These are phyloP conservation scores for Dendroctonus ponderosae DNA, from an alignment of 1,140 invertebrate genomes.

Conservation along the genomic window DNA sequence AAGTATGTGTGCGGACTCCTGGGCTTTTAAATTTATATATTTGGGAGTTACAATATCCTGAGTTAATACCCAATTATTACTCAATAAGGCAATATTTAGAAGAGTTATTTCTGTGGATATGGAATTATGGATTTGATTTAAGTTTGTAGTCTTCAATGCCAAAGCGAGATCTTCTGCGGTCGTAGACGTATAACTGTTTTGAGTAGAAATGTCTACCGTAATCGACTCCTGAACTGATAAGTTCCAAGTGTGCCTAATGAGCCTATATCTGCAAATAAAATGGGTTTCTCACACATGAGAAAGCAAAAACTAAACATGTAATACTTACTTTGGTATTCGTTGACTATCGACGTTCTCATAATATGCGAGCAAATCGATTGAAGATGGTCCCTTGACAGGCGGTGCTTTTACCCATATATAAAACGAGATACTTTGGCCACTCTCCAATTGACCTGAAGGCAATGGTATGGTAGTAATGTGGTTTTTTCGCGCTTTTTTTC, in stretches of 20 bases:
- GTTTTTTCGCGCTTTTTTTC: constrained; percentile 54
- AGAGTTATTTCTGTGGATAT: constrained; percentile 61
- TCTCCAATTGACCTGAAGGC: constrained; percentile 52
- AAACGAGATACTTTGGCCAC: constrained; percentile 58
- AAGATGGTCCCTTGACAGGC: constrained; percentile 61
- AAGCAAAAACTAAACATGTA: background rate
- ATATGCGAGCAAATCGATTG: constrained; percentile 70
- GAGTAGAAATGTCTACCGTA: constrained; percentile 57
- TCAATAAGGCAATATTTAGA: constrained; percentile 59
- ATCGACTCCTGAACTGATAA: constrained; percentile 69
- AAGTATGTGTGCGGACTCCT: constrained; percentile 57
- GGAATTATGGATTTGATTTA: constrained; percentile 62
- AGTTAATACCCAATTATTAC: constrained; percentile 55
- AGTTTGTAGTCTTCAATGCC: constrained; percentile 64
- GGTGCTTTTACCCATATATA: constrained; percentile 70
- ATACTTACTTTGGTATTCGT: constrained; percentile 51
- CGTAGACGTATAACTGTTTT: constrained; percentile 54
- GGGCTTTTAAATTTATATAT: constrained; percentile 53
- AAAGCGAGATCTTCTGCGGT: constrained; percentile 59
- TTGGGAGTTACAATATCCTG: constrained; percentile 48
- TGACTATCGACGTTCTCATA: constrained; percentile 61
- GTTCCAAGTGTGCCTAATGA: constrained; percentile 67
- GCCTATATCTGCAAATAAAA: constrained; percentile 58
- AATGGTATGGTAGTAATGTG: constrained; percentile 55
- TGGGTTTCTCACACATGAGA: constrained; percentile 2